Base-by-base conservation (phyloP, 37 sponge, comb jelly and placozoan genomes). In the Diacarnus erythraeanus region DNA sequence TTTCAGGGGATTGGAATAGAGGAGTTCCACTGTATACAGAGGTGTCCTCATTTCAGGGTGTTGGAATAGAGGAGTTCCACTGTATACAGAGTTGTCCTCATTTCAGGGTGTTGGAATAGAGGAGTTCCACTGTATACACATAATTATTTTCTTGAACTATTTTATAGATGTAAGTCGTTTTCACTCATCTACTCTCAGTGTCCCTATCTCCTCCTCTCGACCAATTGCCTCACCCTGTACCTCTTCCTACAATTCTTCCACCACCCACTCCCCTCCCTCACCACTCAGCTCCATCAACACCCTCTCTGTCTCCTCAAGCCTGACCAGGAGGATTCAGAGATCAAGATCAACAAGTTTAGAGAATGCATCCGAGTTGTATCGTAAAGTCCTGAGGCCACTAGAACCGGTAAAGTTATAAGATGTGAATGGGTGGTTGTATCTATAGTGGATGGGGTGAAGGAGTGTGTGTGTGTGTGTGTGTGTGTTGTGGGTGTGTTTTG, bases 281-380 rank as follows among this genome's bases (percentile, higher is more conserved):
- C 76, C 69, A 26, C 58, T 42, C 75, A 44, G 31, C 33, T 61
- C 69, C 10, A 20, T n/a, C 56, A 36, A 27, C 38, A 2, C 71
- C 31, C 36, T 21, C 29, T 29, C 74, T 15, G 39, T 79, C 27
- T 64, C 63, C 27, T 86, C 86, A 17, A 74, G 80, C 15, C 67
- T 79, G 22, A 74, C 74, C 36, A 36, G 69, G 25, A 58, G 88
- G 38, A 80, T 81, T 17, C 82, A 75, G 57, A 29, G 88, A 22
- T 74, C 77, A 0, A 57, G 88, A 35, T 75, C 88, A 37, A 87
- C 88, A 1, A 80, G 81, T 38, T 43, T 87, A 40, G 88, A 87
- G 76, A 70, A 75, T 61, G 74, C 69, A 6, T 60, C 64, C 10
- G 85, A 77, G 58, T 72, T 84, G 23, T 85, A 72, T 51, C 36